These are phyloP conservation scores for Hippocampus guttulatus DNA, from an alignment of 2,113 vertebrate species.

Conservation along the genomic window DNA sequence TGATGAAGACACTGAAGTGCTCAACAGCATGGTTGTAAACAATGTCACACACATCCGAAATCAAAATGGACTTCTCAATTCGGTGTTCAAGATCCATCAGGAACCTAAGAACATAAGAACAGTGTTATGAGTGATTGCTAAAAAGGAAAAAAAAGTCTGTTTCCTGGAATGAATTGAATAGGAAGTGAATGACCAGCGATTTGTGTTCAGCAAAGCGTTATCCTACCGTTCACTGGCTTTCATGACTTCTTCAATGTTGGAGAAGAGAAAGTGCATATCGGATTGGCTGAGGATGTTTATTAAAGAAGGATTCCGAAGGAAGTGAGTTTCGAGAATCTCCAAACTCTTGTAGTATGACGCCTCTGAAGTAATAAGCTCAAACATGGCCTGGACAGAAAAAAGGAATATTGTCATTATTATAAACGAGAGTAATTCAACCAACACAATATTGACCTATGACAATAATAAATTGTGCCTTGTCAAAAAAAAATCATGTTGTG, in stretches of 20 bases:
- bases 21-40: constrained; percentile 79
- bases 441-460: too few relatives aligned
- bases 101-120: constrained; percentile 71
- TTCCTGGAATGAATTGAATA: background rate
- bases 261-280: constrained; percentile 94
- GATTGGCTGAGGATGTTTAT: constrained; percentile 85
- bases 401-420: background rate
- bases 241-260: constrained; percentile 92
- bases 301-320: constrained; percentile 83
- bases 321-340: constrained; percentile 88
- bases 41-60: constrained; percentile 93
- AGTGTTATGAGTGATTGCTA: background rate
- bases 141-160: background rate
- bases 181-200: background rate
- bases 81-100: constrained; percentile 90
- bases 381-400: constrained; percentile 82
- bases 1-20: constrained; percentile 88
- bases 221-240: constrained; percentile 89
- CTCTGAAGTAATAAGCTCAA: constrained; percentile 92
- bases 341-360: constrained; percentile 96
- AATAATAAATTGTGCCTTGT: too few relatives aligned
- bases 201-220: background rate
- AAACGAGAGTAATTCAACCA: too few relatives aligned
- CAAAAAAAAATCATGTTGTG: too few relatives aligned
- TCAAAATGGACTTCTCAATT: constrained; percentile 87